A percentile compares a stretch with the other conserved stretches of the same genome.
Evolutionary conservation across 2,888 invertebrate species (phyloP).

Genomic region (Stenchaetothrips biformis): DNA sequence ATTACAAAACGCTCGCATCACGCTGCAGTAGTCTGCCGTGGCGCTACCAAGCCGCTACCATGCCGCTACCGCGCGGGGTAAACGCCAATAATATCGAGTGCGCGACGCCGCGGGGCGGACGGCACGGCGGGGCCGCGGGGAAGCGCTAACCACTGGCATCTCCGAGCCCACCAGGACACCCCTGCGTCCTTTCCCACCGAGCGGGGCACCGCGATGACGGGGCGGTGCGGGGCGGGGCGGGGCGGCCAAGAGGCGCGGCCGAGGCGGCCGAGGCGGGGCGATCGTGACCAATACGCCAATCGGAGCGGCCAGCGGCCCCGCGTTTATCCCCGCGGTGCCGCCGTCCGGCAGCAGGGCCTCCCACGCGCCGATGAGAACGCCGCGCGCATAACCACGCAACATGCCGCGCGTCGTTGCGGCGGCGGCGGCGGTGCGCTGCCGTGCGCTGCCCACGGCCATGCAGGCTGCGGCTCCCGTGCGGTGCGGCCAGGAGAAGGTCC

Average conservation of each 20-base stretch:
- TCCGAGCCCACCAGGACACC: background rate
- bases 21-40: too few relatives aligned
- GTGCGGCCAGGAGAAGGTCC: background rate
- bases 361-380: too few relatives aligned
- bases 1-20: background rate
- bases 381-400: too few relatives aligned
- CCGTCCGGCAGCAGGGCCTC: too few relatives aligned
- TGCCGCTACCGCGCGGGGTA: background rate
- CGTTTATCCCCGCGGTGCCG: too few relatives aligned
- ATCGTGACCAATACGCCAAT: too few relatives aligned
- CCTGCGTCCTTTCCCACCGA: too few relatives aligned
- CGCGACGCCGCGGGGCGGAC: background rate
- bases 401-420: background rate
- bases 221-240: background rate
- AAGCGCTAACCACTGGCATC: slow-evolving; percentile 17
- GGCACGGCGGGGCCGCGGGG: background rate
- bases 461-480: too few relatives aligned
- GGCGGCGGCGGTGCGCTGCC: background rate
- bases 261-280: too few relatives aligned
- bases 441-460: background rate
- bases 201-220: background rate
- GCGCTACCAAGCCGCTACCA: too few relatives aligned
- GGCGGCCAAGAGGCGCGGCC: background rate
- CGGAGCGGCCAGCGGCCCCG: too few relatives aligned
- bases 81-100: slow-evolving; percentile 8